phyloP scores from a whole-genome alignment of 2,888 invertebrate species.

The Nysson spinosus region DNA sequence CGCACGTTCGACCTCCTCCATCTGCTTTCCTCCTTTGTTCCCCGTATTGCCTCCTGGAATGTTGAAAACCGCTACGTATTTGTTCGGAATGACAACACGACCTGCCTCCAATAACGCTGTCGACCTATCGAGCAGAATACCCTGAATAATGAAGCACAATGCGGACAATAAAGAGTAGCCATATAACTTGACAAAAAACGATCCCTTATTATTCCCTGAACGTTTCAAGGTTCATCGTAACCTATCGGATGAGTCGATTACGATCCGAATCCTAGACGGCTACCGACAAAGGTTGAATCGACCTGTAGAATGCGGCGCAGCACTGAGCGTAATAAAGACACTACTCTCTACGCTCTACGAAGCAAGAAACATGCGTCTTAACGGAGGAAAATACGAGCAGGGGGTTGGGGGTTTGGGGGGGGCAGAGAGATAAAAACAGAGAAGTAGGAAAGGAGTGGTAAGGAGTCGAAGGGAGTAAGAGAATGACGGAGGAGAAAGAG shows the following conservation, averaged over 20 bases:
- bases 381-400: constrained; percentile 47
- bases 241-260: too few species aligned
- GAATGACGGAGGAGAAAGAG: constrained; percentile 3
- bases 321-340: constrained; percentile 67
- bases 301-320: constrained; percentile 66
- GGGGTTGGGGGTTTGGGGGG: constrained; percentile 18
- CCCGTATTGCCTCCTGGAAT: constrained; percentile 16
- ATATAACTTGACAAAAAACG: too few species aligned
- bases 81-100: constrained; percentile 22
- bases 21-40: constrained; percentile 11
- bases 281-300: constrained; percentile 49
- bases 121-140: too few species aligned
- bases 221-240: too few species aligned
- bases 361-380: constrained; percentile 58
- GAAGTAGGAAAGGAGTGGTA: constrained; percentile 11
- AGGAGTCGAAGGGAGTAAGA: constrained; percentile 12
- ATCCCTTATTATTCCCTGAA: too few species aligned
- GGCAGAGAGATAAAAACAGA: constrained; percentile 15
- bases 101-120: neutral
- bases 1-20: constrained; percentile 48
- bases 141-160: too few species aligned
- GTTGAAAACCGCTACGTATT: constrained; percentile 45
- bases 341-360: constrained; percentile 60
- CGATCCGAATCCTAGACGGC: too few species aligned
- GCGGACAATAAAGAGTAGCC: too few species aligned